Percentiles rank a stretch among this genome's conserved stretches.
These are phyloP conservation scores for Zoanthus sociatus DNA, from an alignment of 92 coral and sea anemone species.

Conservation along the genomic window DNA sequence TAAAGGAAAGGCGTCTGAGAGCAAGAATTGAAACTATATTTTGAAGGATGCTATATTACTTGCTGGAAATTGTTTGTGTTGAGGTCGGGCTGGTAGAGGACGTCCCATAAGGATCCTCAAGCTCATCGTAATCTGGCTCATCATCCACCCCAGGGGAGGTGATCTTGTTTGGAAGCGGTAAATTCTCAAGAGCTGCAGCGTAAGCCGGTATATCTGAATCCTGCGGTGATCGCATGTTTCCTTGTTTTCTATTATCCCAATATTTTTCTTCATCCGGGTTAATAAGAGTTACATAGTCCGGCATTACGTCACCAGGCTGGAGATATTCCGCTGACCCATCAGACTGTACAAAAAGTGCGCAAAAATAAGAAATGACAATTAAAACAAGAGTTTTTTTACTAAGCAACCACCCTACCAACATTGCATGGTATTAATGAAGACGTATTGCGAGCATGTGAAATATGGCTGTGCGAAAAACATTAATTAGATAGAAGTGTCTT, in stretches of 20 bases:
- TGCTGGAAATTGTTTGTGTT: not conserved
- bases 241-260: not conserved
- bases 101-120: conserved; percentile 18
- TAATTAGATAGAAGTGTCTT: not conserved
- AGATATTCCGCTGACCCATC: conserved; percentile 18
- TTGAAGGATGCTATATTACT: conserved; percentile 4
- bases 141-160: not conserved
- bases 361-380: not conserved
- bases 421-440: no score
- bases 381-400: not conserved
- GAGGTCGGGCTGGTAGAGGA: conserved; percentile 18
- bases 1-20: no score
- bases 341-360: not conserved
- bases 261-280: conserved; percentile 14
- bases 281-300: conserved; percentile 21
- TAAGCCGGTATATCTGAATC: not conserved
- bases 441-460: no score
- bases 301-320: conserved; percentile 27
- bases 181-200: conserved; percentile 13
- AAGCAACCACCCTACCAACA: no score
- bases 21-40: not conserved
- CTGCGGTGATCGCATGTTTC: not conserved
- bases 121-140: conserved; percentile 44
- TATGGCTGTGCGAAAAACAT: no score
- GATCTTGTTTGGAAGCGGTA: not conserved